Conservation (phyloP, 1,140 invertebrate genomes). For the Drosophila dunni region DNA sequence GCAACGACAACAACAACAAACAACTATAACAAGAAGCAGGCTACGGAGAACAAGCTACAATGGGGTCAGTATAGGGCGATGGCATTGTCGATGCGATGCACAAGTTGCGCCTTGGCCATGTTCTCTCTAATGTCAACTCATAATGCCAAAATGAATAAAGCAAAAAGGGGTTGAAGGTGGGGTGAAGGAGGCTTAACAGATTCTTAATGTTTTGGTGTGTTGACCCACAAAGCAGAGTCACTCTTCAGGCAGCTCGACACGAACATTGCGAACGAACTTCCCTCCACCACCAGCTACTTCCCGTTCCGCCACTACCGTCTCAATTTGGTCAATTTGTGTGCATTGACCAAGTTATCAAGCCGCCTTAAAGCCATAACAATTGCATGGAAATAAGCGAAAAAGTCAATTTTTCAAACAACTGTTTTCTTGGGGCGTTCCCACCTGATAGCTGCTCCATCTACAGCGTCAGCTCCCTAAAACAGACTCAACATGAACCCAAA, state of each 20-base stretch:
- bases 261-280: constrained; percentile 33
- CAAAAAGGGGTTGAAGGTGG: not conserved
- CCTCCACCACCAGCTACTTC: not conserved
- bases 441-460: constrained; percentile 33
- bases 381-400: constrained; percentile 38
- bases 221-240: constrained; percentile 49
- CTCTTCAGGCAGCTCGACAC: constrained; percentile 33
- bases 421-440: constrained; percentile 43
- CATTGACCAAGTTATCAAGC: constrained; percentile 41
- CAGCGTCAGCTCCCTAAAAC: constrained; percentile 5
- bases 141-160: constrained; percentile 44
- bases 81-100: constrained; percentile 45
- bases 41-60: constrained; percentile 49
- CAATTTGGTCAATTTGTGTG: constrained; percentile 47
- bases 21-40: constrained; percentile 1
- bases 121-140: constrained; percentile 63
- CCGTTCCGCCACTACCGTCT: constrained; percentile 10
- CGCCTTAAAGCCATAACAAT: constrained; percentile 42
- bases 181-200: not conserved
- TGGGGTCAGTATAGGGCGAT: constrained; percentile 73
- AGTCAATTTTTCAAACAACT: constrained; percentile 16
- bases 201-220: constrained; percentile 26
- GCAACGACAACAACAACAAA: constrained; percentile 36
- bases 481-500: not conserved
- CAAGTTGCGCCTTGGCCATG: constrained; percentile 50